These are phyloP conservation scores for Drosophila suboccidentalis DNA, from an alignment of 2,888 invertebrate species.

Conservation along the genomic window DNA sequence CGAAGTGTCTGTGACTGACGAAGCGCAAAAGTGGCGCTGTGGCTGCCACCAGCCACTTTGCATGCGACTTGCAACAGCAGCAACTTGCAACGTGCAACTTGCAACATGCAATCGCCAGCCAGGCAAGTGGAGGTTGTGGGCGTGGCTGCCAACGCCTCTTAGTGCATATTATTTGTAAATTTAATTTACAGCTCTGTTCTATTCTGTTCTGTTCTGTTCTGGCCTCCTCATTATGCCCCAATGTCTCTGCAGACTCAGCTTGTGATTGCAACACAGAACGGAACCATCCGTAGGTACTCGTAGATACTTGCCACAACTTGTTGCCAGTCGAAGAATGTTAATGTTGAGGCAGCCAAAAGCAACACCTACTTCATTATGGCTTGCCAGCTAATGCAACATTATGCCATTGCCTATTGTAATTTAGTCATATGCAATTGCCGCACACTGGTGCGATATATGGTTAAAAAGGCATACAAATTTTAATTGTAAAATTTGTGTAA, in stretches of 20 bases:
- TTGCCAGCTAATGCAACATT: constrained; percentile 49
- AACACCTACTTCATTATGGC: constrained; percentile 75
- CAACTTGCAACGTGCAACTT: constrained; percentile 31
- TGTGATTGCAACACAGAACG: constrained; percentile 62
- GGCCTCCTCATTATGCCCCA: constrained; percentile 54
- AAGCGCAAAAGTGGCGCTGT: constrained; percentile 76
- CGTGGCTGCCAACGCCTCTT: constrained; percentile 35
- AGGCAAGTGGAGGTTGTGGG: constrained; percentile 29
- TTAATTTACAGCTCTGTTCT: constrained; percentile 63
- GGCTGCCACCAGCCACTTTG: constrained; percentile 47
- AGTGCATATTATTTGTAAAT: constrained; percentile 71
- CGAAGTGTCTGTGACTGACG: constrained; percentile 76
- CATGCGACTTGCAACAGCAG: constrained; percentile 49
- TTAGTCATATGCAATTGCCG: constrained; percentile 39
- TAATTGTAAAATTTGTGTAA: no score
- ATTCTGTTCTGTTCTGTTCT: constrained; percentile 24
- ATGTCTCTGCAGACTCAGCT: constrained; percentile 58
- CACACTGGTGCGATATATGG: constrained; percentile 42
- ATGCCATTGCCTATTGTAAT: constrained; percentile 42
- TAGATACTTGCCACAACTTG: constrained; percentile 7
- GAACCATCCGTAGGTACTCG: not conserved
- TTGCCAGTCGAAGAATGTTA: constrained; percentile 47
- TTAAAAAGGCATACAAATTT: no score
- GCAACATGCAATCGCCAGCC: constrained; percentile 21
- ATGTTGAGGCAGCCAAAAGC: constrained; percentile 54